Evolutionary conservation across 2,113 vertebrate species (phyloP).

Genomic region (Fukomys damarensis): DNA sequence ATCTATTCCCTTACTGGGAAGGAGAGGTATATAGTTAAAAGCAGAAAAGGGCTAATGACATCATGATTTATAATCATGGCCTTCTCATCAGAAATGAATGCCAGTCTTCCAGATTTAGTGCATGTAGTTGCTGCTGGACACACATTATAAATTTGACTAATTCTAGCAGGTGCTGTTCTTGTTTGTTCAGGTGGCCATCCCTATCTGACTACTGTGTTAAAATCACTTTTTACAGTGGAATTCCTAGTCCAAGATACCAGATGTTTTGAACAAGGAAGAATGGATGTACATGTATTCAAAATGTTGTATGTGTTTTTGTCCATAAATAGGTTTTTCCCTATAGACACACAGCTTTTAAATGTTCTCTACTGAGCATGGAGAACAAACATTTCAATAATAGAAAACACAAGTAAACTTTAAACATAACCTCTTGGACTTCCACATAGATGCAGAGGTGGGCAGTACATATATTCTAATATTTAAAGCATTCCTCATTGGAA

Average conservation of each 20-base stretch:
- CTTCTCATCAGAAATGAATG: slow-evolving; percentile 24
- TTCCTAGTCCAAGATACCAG: not conserved
- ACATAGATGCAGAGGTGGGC: not conserved
- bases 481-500: not conserved
- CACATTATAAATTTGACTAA: not conserved
- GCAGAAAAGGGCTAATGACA: not conserved
- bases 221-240: not conserved
- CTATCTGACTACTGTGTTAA: not conserved
- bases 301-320: not conserved
- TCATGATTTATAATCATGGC: not conserved
- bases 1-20: slow-evolving; percentile 19
- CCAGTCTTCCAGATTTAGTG: not conserved
- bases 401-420: not conserved
- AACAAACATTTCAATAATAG: slow-evolving; percentile 21
- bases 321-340: not conserved
- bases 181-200: not conserved
- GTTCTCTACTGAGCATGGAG: not conserved
- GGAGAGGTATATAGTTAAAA: not conserved
- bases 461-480: not conserved
- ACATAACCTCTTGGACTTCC: not conserved
- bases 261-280: not conserved
- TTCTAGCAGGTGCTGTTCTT: slow-evolving; percentile 22
- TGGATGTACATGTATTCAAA: not conserved
- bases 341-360: not conserved
- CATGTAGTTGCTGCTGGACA: not conserved